phyloP scores from a whole-genome alignment of 2,888 invertebrate species.

The Cryptocheilus praepositus region DNA sequence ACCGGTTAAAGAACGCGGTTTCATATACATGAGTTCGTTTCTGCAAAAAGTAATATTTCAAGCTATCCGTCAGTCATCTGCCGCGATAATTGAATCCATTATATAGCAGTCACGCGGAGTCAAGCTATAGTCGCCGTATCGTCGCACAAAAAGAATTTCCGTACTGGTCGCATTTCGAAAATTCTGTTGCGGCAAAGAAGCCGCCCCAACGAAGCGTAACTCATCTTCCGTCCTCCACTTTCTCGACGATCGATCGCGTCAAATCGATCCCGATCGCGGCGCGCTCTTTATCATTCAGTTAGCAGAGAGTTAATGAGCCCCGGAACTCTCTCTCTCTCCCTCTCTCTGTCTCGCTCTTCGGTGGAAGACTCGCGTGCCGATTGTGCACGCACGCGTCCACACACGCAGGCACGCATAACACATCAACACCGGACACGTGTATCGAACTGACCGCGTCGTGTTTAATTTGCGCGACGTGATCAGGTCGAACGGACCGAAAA shows the following conservation, averaged over 20 bases:
- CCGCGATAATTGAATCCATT: too few species aligned
- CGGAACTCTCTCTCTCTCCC: neutral
- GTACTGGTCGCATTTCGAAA: too few species aligned
- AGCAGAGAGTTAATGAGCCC: slow-evolving; percentile 8
- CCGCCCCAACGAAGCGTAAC: too few species aligned
- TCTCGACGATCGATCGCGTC: neutral
- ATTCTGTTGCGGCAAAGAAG: too few species aligned
- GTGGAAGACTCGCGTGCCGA: neutral
- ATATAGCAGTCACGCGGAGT: too few species aligned
- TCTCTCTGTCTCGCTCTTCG: slow-evolving; percentile 3
- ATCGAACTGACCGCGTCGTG: neutral
- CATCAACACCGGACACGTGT: neutral
- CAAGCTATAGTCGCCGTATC: too few species aligned
- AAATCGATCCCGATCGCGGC: neutral
- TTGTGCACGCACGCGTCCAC: neutral
- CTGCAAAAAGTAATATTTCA: too few species aligned
- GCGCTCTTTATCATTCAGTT: slow-evolving; percentile 1
- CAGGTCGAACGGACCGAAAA: slow-evolving; percentile 4
- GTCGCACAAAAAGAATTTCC: too few species aligned
- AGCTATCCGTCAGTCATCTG: too few species aligned
- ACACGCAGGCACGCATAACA: neutral
- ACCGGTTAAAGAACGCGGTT: too few species aligned
- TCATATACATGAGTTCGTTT: too few species aligned
- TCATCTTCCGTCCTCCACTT: neutral
- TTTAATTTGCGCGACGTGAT: slow-evolving; percentile 3